Conservation (phyloP, 2,888 invertebrate genomes). For the Drosophila leonis region DNA sequence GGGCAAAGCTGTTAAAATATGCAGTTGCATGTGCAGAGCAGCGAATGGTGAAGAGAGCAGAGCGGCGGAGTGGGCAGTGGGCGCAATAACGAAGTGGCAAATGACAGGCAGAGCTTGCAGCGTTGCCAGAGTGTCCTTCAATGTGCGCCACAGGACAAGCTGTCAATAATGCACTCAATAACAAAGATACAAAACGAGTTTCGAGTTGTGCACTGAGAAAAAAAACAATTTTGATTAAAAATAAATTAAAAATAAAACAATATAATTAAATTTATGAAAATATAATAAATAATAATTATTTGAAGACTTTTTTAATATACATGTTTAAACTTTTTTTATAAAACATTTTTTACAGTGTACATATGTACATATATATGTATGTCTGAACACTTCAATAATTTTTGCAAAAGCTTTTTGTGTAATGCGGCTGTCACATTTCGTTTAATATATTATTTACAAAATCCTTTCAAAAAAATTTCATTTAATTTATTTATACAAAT, state of each 20-base stretch:
- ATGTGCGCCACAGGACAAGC: constrained; percentile 45
- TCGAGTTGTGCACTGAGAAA: constrained; percentile 7
- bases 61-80: constrained; percentile 29
- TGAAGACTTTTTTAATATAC: neutral
- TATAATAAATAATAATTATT: neutral
- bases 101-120: constrained; percentile 39
- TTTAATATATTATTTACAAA: constrained; percentile 52
- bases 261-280: neutral
- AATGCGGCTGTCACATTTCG: constrained; percentile 32
- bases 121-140: constrained; percentile 64
- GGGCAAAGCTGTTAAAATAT: constrained; percentile 68
- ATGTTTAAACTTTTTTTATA: neutral
- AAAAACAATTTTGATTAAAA: neutral
- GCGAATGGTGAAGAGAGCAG: constrained; percentile 7
- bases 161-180: constrained; percentile 73
- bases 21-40: constrained; percentile 72
- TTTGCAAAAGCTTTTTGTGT: constrained; percentile 49
- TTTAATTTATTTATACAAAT: constrained; percentile 30
- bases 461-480: constrained; percentile 13
- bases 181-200: constrained; percentile 57
- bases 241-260: neutral
- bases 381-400: constrained; percentile 38
- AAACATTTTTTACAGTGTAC: neutral
- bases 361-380: neutral
- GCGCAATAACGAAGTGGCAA: constrained; percentile 63